Conservation (phyloP, 2,113 vertebrate genomes). For the Etia nguti region DNA sequence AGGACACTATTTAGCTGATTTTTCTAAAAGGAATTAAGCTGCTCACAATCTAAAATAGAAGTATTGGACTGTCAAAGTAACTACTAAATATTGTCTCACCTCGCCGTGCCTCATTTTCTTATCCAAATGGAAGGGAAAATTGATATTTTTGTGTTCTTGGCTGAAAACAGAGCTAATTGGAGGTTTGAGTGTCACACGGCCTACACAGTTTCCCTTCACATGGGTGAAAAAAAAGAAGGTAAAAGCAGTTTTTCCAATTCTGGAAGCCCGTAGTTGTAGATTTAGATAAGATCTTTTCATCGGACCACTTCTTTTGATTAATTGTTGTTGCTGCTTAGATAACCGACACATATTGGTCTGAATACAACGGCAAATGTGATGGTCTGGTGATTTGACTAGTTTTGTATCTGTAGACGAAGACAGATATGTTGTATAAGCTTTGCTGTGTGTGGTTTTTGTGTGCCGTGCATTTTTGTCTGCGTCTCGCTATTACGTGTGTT, state of each 20-base stretch:
- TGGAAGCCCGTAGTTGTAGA: not conserved
- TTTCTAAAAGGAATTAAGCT: not conserved
- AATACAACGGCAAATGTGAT: slow-evolving; percentile 59
- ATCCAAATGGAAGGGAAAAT: not conserved
- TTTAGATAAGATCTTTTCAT: slow-evolving; percentile 41
- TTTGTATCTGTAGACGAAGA: slow-evolving; percentile 16
- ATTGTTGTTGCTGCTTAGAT: slow-evolving; percentile 30
- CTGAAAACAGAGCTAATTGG: not conserved
- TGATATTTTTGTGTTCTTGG: not conserved
- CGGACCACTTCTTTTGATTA: slow-evolving; percentile 34
- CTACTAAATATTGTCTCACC: not conserved
- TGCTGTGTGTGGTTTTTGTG: slow-evolving; percentile 6
- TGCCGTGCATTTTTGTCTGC: not conserved
- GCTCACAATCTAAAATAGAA: not conserved
- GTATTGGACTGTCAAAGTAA: not conserved
- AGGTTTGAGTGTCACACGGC: not conserved
- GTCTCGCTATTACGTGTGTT: not conserved
- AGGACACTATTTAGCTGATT: not conserved
- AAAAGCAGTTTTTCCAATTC: not conserved
- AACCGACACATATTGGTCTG: slow-evolving; percentile 48
- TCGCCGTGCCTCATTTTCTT: not conserved
- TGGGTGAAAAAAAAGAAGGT: not conserved
- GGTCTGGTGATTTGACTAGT: slow-evolving; percentile 53
- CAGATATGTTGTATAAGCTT: slow-evolving; percentile 20
- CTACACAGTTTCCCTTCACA: not conserved